Percentiles rank a stretch among this genome's conserved stretches.
Conservation (phyloP, 1,140 invertebrate species). For the Ceratina japonica region DNA sequence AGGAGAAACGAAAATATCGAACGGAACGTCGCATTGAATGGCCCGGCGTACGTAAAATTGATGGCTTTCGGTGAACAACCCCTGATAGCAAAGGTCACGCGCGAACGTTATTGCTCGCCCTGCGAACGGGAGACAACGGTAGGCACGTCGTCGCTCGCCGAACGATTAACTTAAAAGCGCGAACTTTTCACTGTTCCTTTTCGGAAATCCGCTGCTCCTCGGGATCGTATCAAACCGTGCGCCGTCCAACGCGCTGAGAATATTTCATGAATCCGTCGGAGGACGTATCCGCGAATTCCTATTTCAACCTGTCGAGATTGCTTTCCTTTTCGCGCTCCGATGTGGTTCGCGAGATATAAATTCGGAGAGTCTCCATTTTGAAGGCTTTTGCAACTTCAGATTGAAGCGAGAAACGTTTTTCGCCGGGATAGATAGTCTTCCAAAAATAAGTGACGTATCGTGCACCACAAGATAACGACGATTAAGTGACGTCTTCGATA, state of each 20-base stretch:
- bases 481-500: too few relatives aligned
- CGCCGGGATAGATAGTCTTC: background rate
- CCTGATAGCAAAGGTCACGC: constrained; percentile 3
- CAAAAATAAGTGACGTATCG: background rate
- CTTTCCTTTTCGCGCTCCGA: constrained; percentile 17
- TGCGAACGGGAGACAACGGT: background rate
- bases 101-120: background rate
- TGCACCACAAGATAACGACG: too few relatives aligned
- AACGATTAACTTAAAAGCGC: background rate
- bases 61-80: background rate
- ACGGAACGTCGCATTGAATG: background rate
- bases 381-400: background rate
- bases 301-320: constrained; percentile 34
- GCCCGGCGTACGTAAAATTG: constrained; percentile 13
- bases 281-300: constrained; percentile 21
- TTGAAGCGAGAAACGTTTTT: background rate
- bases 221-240: background rate
- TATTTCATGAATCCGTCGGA: constrained; percentile 20
- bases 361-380: background rate
- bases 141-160: background rate
- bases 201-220: background rate
- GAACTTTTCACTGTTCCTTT: background rate
- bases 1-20: constrained; percentile 35
- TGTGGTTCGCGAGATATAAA: constrained; percentile 26
- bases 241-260: constrained; percentile 8